These are phyloP conservation scores for Centropus bengalensis DNA, from an alignment of 2,113 vertebrate species.

Conservation along the genomic window DNA sequence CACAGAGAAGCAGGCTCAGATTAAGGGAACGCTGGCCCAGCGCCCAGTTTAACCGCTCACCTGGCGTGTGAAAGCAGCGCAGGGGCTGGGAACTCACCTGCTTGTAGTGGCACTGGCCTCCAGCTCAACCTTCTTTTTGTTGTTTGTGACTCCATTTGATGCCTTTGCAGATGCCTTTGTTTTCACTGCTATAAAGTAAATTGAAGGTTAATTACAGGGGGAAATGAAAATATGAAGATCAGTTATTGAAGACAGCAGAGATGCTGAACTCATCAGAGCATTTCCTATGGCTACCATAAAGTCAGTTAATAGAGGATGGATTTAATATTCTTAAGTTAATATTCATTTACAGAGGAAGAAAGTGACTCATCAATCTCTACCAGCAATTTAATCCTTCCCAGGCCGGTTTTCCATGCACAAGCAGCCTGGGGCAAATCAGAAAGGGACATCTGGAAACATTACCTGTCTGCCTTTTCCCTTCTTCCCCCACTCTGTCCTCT, in stretches of 20 bases:
- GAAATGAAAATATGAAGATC: neutral
- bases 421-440: neutral
- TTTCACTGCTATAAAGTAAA: slow-evolving; percentile 73
- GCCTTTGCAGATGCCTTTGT: slow-evolving; percentile 68
- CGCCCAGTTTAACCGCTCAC: neutral
- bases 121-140: slow-evolving; percentile 71
- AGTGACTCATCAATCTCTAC: neutral
- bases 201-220: slow-evolving; percentile 16
- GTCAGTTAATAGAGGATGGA: neutral
- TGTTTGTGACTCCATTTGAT: slow-evolving; percentile 69
- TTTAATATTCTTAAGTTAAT: neutral
- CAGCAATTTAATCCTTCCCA: neutral
- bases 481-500: slow-evolving; percentile 60
- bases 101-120: slow-evolving; percentile 48
- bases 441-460: neutral
- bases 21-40: neutral
- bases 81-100: slow-evolving; percentile 62
- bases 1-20: neutral
- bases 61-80: neutral
- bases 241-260: neutral
- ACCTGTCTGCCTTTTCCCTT: slow-evolving; percentile 66
- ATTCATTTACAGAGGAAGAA: neutral
- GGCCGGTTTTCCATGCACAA: slow-evolving; percentile 9
- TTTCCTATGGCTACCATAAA: neutral
- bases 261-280: neutral